A percentile compares a stretch with the other conserved stretches of the same genome.
These are phyloP conservation scores for Cynaeus angustus DNA, from an alignment of 2,888 invertebrate genomes.

Conservation along the genomic window DNA sequence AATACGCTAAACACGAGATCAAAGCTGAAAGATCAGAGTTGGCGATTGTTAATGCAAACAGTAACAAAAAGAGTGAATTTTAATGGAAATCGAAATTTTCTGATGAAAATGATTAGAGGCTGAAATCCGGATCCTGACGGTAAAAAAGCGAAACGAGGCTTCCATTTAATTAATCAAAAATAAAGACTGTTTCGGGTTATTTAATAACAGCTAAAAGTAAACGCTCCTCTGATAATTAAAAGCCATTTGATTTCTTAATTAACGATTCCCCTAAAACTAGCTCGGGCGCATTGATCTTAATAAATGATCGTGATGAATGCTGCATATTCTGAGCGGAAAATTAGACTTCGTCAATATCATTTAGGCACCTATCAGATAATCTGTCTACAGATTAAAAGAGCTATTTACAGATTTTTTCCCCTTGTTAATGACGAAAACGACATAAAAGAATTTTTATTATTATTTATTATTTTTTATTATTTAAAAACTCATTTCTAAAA, in stretches of 20 bases:
- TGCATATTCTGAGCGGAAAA: background rate
- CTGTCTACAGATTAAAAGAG: background rate
- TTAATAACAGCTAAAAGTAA: slow-evolving; percentile 18
- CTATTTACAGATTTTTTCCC: background rate
- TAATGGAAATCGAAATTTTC: slow-evolving; percentile 20
- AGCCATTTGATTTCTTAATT: slow-evolving; percentile 36
- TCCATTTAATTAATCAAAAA: slow-evolving; percentile 39
- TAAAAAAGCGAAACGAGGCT: slow-evolving; percentile 2
- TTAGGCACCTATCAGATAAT: background rate
- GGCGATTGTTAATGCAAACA: too few relatives aligned
- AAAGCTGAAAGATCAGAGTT: background rate
- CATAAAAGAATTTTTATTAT: background rate
- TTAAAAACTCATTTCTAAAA: too few relatives aligned
- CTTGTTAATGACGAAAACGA: slow-evolving; percentile 1
- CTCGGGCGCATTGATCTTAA: background rate
- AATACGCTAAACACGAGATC: background rate
- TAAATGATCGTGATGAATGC: slow-evolving; percentile 10
- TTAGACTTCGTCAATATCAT: background rate
- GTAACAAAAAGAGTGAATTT: background rate
- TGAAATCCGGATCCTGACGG: too few relatives aligned
- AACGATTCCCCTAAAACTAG: slow-evolving; percentile 13
- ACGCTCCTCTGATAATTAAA: slow-evolving; percentile 32
- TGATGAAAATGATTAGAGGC: slow-evolving; percentile 21
- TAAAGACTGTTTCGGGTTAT: slow-evolving; percentile 19
- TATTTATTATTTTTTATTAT: too few relatives aligned